These are phyloP conservation scores for Syncerus caffer DNA, from an alignment of 2,797 vertebrate species.

Conservation along the genomic window DNA sequence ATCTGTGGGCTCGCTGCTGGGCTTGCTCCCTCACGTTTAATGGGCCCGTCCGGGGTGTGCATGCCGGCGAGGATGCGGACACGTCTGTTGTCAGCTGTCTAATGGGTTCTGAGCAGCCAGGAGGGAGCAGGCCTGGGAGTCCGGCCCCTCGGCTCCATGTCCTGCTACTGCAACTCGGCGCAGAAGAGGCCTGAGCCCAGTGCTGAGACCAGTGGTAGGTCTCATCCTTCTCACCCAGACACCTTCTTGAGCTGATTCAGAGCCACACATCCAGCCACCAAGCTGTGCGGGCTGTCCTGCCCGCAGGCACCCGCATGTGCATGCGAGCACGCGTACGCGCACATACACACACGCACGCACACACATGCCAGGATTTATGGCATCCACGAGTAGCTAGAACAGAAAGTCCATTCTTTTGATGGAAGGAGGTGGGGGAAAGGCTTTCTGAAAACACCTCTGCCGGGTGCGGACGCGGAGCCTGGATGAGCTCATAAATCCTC, in stretches of 20 bases:
- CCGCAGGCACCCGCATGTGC: accelerated
- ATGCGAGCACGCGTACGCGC: accelerated
- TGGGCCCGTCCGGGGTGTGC: constrained; percentile 67
- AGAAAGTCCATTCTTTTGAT: constrained; percentile 81
- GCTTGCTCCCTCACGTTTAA: constrained; percentile 55
- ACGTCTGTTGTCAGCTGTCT: constrained; percentile 78
- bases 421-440: constrained; percentile 71
- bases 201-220: constrained; percentile 55
- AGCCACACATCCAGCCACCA: constrained; percentile 82
- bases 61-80: neutral
- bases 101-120: constrained; percentile 71
- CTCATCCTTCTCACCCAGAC: constrained; percentile 12
- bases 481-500: constrained; percentile 78
- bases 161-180: constrained; percentile 48
- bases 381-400: constrained; percentile 85
- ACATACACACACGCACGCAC: accelerated
- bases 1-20: constrained; percentile 72
- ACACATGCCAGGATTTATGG: constrained; percentile 80
- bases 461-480: constrained; percentile 62
- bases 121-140: constrained; percentile 46
- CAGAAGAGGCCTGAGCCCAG: constrained; percentile 57
- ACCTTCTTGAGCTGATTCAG: constrained; percentile 80
- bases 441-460: constrained; percentile 81
- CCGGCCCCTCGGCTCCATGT: constrained; percentile 57
- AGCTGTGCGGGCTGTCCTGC: constrained; percentile 21